Evolutionary conservation across 2,888 invertebrate genomes (phyloP), one percentile per base, ranked within the genome.

Genomic region (Drosophila rellima): DNA sequence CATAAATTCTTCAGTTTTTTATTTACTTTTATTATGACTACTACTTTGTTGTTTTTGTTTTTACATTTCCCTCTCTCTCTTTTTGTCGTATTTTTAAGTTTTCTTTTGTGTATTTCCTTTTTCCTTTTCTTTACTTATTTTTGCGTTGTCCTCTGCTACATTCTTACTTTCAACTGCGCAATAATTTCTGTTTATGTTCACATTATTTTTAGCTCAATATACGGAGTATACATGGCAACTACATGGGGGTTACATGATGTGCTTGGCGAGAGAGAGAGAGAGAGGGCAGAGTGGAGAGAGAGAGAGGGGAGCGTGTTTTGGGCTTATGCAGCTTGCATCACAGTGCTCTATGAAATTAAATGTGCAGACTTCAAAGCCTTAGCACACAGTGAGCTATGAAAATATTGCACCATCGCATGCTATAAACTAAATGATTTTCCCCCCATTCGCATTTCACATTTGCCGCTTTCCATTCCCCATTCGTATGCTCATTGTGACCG

Each of bases 21-120:
- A 74, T 84, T 88, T 88, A 80, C 83, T 88, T 80, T 88, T 84
- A 86, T 83, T 82, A 84, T 79, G 82, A 82, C 75, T 67, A 82
- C 75, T 67, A 71, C 73, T 71, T 65, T 82, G 70, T 66, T 86
- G 67, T 81, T 78, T 42, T 74, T 83, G 62, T 70, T 56, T 85
- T 70, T 60, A 74, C 63, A 45, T 78, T 29, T 35, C 35, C 10
- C 42, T 17, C 37, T 18, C 7, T 29, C 18, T 48, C 40, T 8
- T 48, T 52, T 35, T 61, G 54, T 37, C 47, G 59, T 61, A 62
- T 50, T 75, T 75, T 77, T 65, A 76, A 78, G 74, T 78, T 51
- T 68, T 33, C 20, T 13, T 44, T 48, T 61, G 51, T 55, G 26
- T n/a, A n/a, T 7, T 26, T 47, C 26, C 48, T 50, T 31, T 57